Evolutionary conservation across 2,113 vertebrate species (phyloP).

Genomic region (Geococcyx californianus): DNA sequence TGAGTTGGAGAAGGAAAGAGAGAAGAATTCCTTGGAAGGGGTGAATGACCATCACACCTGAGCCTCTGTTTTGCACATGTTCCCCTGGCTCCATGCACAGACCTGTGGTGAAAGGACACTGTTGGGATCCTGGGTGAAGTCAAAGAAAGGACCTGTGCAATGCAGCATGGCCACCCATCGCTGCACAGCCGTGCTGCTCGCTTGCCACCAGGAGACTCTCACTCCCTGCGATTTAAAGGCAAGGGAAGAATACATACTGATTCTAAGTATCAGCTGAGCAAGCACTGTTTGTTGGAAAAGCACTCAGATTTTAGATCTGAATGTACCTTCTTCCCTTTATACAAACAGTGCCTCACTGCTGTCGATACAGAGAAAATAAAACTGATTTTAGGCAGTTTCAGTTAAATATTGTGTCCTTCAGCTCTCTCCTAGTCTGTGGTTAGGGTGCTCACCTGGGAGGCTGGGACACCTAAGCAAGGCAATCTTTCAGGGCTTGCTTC

Average conservation of each 20-base stretch:
- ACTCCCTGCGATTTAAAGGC: background rate
- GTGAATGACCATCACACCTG: background rate
- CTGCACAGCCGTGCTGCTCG: fast-evolving
- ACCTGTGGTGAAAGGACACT: background rate
- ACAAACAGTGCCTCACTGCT: background rate
- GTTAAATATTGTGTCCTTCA: background rate
- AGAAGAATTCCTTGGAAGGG: background rate
- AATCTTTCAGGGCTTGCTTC: background rate
- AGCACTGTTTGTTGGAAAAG: background rate
- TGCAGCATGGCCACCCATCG: fast-evolving
- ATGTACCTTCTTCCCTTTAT: background rate
- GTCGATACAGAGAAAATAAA: background rate
- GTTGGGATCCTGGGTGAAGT: background rate
- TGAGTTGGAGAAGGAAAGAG: background rate
- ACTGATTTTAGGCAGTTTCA: background rate
- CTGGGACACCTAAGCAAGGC: background rate
- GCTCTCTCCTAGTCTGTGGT: background rate
- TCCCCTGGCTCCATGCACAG: background rate
- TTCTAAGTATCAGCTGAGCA: background rate
- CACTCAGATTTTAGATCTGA: background rate
- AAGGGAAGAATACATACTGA: background rate
- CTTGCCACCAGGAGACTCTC: background rate
- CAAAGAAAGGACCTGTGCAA: fast-evolving
- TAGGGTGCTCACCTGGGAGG: background rate
- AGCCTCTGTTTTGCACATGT: background rate